Evolutionary conservation across 2,113 vertebrate species (phyloP).

Genomic region (Arothron firmamentum): DNA sequence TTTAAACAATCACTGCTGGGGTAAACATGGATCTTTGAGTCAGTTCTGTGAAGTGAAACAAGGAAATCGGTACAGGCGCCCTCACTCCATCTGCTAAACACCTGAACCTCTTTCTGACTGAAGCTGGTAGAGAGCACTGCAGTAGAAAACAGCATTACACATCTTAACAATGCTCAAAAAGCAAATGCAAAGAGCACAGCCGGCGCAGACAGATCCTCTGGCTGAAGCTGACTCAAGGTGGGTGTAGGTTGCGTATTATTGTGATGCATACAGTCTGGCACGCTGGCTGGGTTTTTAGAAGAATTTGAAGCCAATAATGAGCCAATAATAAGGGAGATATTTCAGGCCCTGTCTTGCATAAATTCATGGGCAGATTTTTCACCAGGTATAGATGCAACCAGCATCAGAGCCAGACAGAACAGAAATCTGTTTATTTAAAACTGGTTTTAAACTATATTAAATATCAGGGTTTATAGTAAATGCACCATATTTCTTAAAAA

Average conservation of each 20-base stretch:
- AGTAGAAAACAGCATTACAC: constrained; percentile 39
- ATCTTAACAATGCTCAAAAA: constrained; percentile 38
- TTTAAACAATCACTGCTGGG: constrained; percentile 40
- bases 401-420: no score
- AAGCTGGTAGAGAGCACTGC: constrained; percentile 33
- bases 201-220: constrained; percentile 54
- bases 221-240: constrained; percentile 21
- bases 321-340: constrained; percentile 17
- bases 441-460: no score
- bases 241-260: constrained; percentile 23
- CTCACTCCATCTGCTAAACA: constrained; percentile 58
- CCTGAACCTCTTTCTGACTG: constrained; percentile 55
- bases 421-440: no score
- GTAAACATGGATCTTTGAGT: constrained; percentile 50
- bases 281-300: constrained; percentile 7
- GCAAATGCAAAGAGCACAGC: constrained; percentile 41
- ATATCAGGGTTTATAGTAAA: no score
- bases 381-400: no score
- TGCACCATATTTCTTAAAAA: no score
- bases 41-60: constrained; percentile 42
- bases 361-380: no score
- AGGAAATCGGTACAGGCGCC: constrained; percentile 48
- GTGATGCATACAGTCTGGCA: constrained; percentile 38
- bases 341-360: constrained; percentile 2
- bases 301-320: constrained; percentile 32